Evolutionary conservation across 2,797 vertebrate genomes (phyloP), one percentile per base, ranked within the genome.

Genomic region (Rhinoraja longicauda): DNA sequence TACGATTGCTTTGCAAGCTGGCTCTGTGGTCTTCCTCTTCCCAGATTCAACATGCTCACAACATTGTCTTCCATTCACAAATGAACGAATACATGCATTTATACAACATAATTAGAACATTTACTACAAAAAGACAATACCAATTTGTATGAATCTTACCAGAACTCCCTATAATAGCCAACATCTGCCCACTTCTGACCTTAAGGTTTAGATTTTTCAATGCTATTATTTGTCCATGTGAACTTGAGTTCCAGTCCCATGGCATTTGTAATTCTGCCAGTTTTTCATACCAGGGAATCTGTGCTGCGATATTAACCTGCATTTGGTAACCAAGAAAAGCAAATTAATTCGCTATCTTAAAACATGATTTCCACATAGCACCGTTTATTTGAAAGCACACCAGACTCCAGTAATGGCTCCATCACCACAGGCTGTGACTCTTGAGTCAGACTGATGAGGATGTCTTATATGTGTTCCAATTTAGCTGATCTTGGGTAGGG

Each of bases 131-230:
- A 88, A 67, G n/a, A 36, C 7, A 67, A 53, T n/a, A 32, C 32
- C 13, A 53, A 45, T 26, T 88, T 70, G 57, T 5, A 26, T 29
- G 26, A 70, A 45, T 76, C 94, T 93, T 96, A 99, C 98, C 98
- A 95, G 98, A 98, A 95, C 97, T 99, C 94, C 98, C 98, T 10
- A 99, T 98, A 94, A 99, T 59, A 0, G 98, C 99, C 95, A 99
- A 95, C 99, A 99, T 99, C 95, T 99, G 98, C 6, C 99, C 98
- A 0, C 99, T 99, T 94, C 1, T 96, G 45, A 99, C 97, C 93
- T 96, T 96, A 62, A 99, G 96, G 95, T 96, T 99, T 93, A 99
- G 96, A 90, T 97, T 97, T 94, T 96, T 96, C 93, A 99, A 98
- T 93, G 97, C 96, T 3, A 95, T 95, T 24, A 95, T 70, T 0